Evolutionary conservation across 2,113 vertebrate species (phyloP).

Genomic region (Shinisaurus crocodilurus): DNA sequence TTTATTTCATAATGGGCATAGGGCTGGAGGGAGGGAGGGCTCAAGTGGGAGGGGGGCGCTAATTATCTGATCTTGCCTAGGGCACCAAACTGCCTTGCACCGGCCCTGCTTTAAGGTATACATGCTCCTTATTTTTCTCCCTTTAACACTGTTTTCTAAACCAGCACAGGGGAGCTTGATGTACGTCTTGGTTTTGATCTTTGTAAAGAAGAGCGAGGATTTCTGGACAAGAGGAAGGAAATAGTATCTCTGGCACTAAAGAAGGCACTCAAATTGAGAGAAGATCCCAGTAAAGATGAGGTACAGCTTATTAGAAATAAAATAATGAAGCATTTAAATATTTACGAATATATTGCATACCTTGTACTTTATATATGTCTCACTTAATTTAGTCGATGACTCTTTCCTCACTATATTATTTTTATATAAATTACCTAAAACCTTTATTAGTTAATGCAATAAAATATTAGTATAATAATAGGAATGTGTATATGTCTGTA

Average conservation of each 20-base stretch:
- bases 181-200: conserved; percentile 86
- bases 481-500: neutral
- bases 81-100: too few species aligned
- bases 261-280: conserved; percentile 72
- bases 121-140: neutral
- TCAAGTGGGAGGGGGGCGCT: too few species aligned
- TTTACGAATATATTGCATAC: neutral
- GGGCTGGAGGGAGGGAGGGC: too few species aligned
- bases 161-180: conserved; percentile 76
- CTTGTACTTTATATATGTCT: neutral
- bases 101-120: accelerated
- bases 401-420: neutral
- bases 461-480: neutral
- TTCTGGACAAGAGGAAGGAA: conserved; percentile 81
- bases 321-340: neutral
- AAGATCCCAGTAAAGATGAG: conserved; percentile 67
- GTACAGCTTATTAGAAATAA: conserved; percentile 60
- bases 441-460: too few species aligned
- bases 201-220: conserved; percentile 79
- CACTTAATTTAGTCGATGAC: neutral
- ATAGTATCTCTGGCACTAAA: conserved; percentile 76
- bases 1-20: too few species aligned
- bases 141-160: neutral
- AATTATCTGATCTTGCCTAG: too few species aligned
- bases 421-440: neutral